Evolutionary conservation across 1,140 invertebrate species (phyloP), one percentile per base, ranked within the genome.

Genomic region (Conus betulinus): DNA sequence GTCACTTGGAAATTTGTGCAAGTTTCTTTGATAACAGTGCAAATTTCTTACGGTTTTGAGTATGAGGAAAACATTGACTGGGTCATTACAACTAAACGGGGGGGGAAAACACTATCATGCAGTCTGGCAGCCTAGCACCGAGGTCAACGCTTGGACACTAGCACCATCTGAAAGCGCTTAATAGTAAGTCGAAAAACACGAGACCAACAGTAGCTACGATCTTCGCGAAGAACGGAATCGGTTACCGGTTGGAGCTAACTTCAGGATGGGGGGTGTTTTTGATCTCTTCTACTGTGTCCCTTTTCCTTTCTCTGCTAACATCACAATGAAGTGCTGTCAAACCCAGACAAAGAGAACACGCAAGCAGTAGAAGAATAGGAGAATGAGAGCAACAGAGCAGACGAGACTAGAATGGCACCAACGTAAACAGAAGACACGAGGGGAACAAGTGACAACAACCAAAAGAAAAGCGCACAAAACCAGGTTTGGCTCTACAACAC

Each of bases 261-360:
- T 71, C 23, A n/a, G 23, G 67, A 71, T 23, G 0, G 67, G 67
- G 67, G 67, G 6, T 6, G 67, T 11, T 5, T 83, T 15, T 52
- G 4, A 5, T 53, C 25, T n/a, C 55, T 55, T 11, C 8, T 11
- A 11, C 15, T 60, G 57, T 60, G 8, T 60, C 8, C 57, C 55
- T 67, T 84, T 84, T 63, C 55, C 55, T 84, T 67, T 84, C 55
- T 63, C 55, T 84, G 83, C 83, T 60, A 60, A 60, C 57, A 11
- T 60, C 8, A 15, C 8, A 60, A 60, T 60, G 57, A 60, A 60
- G 8, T 60, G 57, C 15, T 60, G 57, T 8, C 8, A 60, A 60
- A 60, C 57, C 57, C 8, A 2, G 57, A 60, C 8, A 67, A 27
- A 85, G 17, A n/a, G 13, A 85, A 67, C 8, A 67, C 8, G 52